phyloP scores from a whole-genome alignment of 2,888 invertebrate genomes.

The Cyclophora punctaria region DNA sequence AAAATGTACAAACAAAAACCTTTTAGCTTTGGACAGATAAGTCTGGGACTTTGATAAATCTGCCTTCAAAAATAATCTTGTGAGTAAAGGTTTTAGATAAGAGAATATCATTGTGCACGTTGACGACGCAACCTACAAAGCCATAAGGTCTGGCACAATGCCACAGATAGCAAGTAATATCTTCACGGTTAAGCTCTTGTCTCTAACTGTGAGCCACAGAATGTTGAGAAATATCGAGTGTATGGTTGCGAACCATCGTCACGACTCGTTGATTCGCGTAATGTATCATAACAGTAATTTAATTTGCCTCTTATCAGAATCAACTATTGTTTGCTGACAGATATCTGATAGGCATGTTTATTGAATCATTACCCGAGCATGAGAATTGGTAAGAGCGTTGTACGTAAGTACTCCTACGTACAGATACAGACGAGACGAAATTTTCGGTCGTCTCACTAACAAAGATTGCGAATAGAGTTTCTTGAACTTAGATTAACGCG shows the following conservation, averaged over 20 bases:
- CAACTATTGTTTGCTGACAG: conserved; percentile 33
- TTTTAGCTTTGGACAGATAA: neutral
- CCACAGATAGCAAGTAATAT: conserved; percentile 4
- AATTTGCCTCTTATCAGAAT: conserved; percentile 29
- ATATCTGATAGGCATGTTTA: conserved; percentile 22
- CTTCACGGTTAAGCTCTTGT: conserved; percentile 2
- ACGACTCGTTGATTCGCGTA: conserved; percentile 24
- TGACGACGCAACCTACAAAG: too few species aligned
- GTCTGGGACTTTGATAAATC: neutral
- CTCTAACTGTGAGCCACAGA: neutral
- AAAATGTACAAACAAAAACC: neutral
- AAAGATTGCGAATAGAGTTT: conserved; percentile 18
- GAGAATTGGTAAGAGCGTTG: conserved; percentile 9
- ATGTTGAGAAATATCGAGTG: conserved; percentile 2
- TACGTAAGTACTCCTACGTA: conserved; percentile 3
- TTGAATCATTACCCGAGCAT: conserved; percentile 22
- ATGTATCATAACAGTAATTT: conserved; percentile 30
- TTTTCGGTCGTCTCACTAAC: conserved; percentile 5
- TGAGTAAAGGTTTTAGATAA: too few species aligned
- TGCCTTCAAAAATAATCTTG: too few species aligned
- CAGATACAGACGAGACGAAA: conserved; percentile 5
- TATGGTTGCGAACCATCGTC: conserved; percentile 13
- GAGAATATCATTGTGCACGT: too few species aligned
- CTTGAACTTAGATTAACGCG: conserved; percentile 21
- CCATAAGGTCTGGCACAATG: conserved; percentile 2